Evolutionary conservation across 1,140 invertebrate species (phyloP).

Genomic region (Telenomus remus): DNA sequence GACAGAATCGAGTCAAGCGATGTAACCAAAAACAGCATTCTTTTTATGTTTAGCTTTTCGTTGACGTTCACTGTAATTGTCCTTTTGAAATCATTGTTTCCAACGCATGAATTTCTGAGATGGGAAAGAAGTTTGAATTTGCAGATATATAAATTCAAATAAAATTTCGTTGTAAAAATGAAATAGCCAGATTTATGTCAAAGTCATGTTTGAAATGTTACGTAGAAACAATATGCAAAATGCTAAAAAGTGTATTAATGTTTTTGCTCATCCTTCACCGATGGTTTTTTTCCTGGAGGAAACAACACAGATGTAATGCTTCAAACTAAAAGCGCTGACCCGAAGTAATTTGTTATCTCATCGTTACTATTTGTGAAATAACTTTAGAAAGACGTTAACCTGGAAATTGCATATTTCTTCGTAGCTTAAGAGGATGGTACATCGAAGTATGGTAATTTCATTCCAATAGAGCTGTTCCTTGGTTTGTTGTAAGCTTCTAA

Average conservation of each 20-base stretch:
- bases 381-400: slow-evolving; percentile 58
- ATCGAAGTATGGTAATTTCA: slow-evolving; percentile 63
- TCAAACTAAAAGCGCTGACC: slow-evolving; percentile 56
- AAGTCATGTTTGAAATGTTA: too few relatives aligned
- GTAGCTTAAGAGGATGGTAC: slow-evolving; percentile 58
- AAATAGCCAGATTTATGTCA: too few relatives aligned
- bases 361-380: slow-evolving; percentile 61
- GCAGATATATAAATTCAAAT: too few relatives aligned
- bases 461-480: slow-evolving; percentile 61
- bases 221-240: too few relatives aligned
- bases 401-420: slow-evolving; percentile 60
- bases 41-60: slow-evolving; percentile 22
- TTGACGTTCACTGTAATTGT: slow-evolving; percentile 28
- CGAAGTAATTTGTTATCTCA: slow-evolving; percentile 57
- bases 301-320: slow-evolving; percentile 49
- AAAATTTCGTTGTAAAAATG: too few relatives aligned
- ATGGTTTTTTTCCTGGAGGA: too few relatives aligned
- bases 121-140: too few relatives aligned
- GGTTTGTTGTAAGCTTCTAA: slow-evolving; percentile 61
- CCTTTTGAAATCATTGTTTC: too few relatives aligned
- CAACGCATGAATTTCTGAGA: too few relatives aligned
- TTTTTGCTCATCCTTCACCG: too few relatives aligned
- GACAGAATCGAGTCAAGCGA: slow-evolving; percentile 3
- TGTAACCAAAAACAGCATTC: slow-evolving; percentile 1
- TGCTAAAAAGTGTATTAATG: too few relatives aligned